Base-by-base conservation (phyloP, 2,113 vertebrate genomes). In the Ammodytes marinus region DNA sequence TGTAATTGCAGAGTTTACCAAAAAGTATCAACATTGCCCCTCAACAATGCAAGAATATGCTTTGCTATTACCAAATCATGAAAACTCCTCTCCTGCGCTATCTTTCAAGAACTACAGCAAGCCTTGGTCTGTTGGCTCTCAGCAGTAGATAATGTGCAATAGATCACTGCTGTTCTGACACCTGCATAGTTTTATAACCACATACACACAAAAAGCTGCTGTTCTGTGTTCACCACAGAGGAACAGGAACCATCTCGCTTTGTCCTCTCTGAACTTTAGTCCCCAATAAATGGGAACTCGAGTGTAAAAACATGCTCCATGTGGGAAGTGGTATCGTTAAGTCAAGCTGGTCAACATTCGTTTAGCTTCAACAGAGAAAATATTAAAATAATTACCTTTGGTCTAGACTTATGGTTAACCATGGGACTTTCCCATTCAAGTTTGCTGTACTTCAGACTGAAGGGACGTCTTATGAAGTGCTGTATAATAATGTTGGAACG, bases 201-300 rank as follows among this genome's bases (percentile, higher is more conserved):
- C 43, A 50, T 17, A 72, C 17, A 49, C 52, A 64, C 15, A 66
- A 27, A 70, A 15, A 66, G 40, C 37, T 42, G 8, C 55, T 81
- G 77, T 82, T 79, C 54, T 54, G 60, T 54, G 47, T 59, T 49
- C 47, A n/a, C 42, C 12, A n/a, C 0, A 13, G 19, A 68, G 57
- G 4, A 76, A 86, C 39, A 39, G 60, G 53, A 79, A 69, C 35
- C 15, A 27, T 37, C 35, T 11, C 11, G 35, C 15, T 65, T 39
- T 74, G 37, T 49, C n/a, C 46, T 47, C 57, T 54, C 40, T 79
- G 78, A 13, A 58, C 59, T 80, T 54, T 43, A 49, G 42, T 10
- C 11, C 42, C 4, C 8, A 10, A 65, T 55, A 58, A 80, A 74
- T 60, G 35, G 8, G 39, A 53, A 40, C 42, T 15, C 46, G 50